Conservation (phyloP, 1,140 invertebrate genomes). For the Drosophila mauritiana region DNA sequence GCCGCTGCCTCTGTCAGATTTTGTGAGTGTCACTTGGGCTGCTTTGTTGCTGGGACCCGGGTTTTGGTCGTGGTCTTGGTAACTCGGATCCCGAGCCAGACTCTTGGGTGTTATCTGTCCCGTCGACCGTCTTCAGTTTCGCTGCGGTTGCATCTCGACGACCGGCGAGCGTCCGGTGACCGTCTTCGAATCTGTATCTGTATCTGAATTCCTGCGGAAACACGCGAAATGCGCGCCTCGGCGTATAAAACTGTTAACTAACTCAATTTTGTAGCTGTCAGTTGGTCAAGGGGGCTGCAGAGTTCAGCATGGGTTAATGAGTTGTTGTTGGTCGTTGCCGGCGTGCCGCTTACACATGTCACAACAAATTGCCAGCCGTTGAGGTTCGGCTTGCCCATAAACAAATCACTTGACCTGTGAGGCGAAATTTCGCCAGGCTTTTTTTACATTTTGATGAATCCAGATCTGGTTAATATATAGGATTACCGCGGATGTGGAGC, state of each 20-base stretch:
- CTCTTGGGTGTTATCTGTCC: conserved; percentile 73
- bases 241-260: conserved; percentile 85
- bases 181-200: conserved; percentile 22
- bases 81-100: conserved; percentile 28
- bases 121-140: conserved; percentile 79
- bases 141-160: conserved; percentile 40
- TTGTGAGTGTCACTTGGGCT: conserved; percentile 80
- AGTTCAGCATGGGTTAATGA: conserved; percentile 81
- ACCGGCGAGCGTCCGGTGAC: conserved; percentile 6
- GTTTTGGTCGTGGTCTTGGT: neutral
- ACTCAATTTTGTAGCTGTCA: conserved; percentile 85
- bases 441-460: conserved; percentile 17
- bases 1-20: conserved; percentile 77
- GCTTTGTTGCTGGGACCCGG: conserved; percentile 51
- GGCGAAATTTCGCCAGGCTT: conserved; percentile 42
- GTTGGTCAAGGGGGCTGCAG: conserved; percentile 63
- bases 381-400: conserved; percentile 44
- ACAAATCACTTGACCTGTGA: conserved; percentile 69
- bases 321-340: conserved; percentile 63
- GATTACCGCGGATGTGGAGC: conserved; percentile 3
- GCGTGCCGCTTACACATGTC: conserved; percentile 73
- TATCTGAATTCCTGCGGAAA: conserved; percentile 66
- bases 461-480: conserved; percentile 2
- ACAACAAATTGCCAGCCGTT: conserved; percentile 80
- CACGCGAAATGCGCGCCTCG: conserved; percentile 79